Base-by-base conservation (phyloP, 2,888 invertebrate genomes). In the Bellardia pandia region DNA sequence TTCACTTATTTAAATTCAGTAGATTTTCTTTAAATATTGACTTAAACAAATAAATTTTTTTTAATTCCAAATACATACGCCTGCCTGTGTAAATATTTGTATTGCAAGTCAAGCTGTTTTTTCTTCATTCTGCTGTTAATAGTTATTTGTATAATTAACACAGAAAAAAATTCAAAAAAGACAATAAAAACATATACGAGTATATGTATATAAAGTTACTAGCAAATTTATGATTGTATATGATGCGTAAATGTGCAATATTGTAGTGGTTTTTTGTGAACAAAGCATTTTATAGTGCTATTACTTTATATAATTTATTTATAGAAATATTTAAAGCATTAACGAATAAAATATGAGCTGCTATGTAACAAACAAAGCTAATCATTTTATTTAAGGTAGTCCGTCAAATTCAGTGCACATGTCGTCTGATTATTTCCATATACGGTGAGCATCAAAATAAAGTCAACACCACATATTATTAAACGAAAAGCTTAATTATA, bases 121-220 rank as follows among this genome's bases (percentile, higher is more conserved):
- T 33, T 30, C 14, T 6, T 3, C 23, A n/a, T 74, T 60, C 16
- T 51, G 8, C 33, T 66, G 30, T 66, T 56, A 77, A 77, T 56
- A 16, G 66, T 37, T 77, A 66, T 77, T 77, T 77, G 64, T 53
- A 42, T 53, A 66, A 77, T 23, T 77, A 66, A 64, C 30, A 33
- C 56, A 40, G 13, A 45, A 75, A 13, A 9, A 42, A 45, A 23
- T 23, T 30, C 14, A 42, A 60, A 23, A 62, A 3, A 37, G 9
- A 33, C 8, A 53, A 37, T 13, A 6, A 66, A 64, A 53, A 51
- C 11, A 76, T 16, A 37, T 23, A 23, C 23, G 23, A 1, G 23
- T 23, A 23, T 23, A 23, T 23, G 23, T 23, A 23, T 23, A 23
- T 40, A 51, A 64, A 51, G 48, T 42, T 16, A 75, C 37, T 7